A percentile compares a stretch with the other conserved stretches of the same genome.
Conservation (phyloP, 2,113 vertebrate genomes). For the Guaruba guarouba region DNA sequence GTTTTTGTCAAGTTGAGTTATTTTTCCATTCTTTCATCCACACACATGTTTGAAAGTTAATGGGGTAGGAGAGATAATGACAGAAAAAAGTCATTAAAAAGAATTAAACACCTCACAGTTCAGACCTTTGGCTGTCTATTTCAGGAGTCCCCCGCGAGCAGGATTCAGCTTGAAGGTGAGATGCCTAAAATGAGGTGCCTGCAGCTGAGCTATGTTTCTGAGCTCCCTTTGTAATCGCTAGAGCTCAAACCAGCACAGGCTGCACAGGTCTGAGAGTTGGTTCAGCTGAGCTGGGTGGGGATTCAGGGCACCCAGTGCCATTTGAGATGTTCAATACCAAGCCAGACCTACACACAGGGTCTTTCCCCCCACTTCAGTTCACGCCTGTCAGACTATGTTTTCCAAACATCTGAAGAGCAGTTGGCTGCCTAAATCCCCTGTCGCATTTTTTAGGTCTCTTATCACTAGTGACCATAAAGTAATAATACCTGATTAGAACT, state of each 20-base stretch:
- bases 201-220: neutral
- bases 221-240: neutral
- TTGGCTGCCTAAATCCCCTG: neutral
- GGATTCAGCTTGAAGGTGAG: neutral
- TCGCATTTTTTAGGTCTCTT: neutral
- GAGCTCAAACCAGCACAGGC: neutral
- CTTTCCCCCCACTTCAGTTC: neutral
- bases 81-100: neutral
- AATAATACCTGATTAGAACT: neutral
- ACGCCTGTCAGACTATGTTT: neutral
- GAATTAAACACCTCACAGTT: neutral
- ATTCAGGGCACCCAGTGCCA: neutral
- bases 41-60: neutral
- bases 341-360: neutral
- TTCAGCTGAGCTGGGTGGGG: neutral
- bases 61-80: fast-evolving
- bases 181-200: neutral
- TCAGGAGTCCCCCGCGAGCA: neutral
- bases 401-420: neutral
- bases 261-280: fast-evolving
- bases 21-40: neutral
- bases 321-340: neutral
- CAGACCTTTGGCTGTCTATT: neutral
- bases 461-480: neutral
- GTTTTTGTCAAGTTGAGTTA: neutral